A percentile compares a stretch with the other conserved stretches of the same genome.
These are phyloP conservation scores for Aldrovandia affinis DNA, from an alignment of 2,797 vertebrate species.

Conservation along the genomic window DNA sequence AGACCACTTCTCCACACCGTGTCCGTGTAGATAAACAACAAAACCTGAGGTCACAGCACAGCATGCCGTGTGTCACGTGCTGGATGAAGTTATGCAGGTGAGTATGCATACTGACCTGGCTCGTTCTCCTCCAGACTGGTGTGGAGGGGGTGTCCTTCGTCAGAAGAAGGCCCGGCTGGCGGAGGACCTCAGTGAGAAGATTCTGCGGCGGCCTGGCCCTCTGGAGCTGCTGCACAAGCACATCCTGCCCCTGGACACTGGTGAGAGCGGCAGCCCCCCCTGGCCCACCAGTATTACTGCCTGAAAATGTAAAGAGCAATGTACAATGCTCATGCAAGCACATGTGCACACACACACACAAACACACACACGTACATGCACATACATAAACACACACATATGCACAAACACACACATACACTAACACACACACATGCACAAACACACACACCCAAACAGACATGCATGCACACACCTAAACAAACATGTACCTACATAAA, in stretches of 20 bases:
- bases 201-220: slow-evolving; percentile 79
- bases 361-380: too few species aligned
- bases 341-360: too few species aligned
- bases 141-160: slow-evolving; percentile 78
- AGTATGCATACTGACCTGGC: not conserved
- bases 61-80: too few species aligned
- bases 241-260: slow-evolving; percentile 80
- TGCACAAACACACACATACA: too few species aligned
- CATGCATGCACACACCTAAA: too few species aligned
- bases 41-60: not conserved
- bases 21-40: not conserved
- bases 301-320: too few species aligned
- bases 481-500: not conserved
- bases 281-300: too few species aligned
- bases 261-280: slow-evolving; percentile 46
- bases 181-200: slow-evolving; percentile 87
- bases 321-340: not conserved
- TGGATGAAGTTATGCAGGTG: not conserved
- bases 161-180: slow-evolving; percentile 88
- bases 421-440: too few species aligned
- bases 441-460: too few species aligned
- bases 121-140: slow-evolving; percentile 59
- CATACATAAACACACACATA: too few species aligned
- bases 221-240: slow-evolving; percentile 85
- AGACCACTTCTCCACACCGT: not conserved